Conservation (phyloP, 2,888 invertebrate species). For the Leptogaster cylindrica region DNA sequence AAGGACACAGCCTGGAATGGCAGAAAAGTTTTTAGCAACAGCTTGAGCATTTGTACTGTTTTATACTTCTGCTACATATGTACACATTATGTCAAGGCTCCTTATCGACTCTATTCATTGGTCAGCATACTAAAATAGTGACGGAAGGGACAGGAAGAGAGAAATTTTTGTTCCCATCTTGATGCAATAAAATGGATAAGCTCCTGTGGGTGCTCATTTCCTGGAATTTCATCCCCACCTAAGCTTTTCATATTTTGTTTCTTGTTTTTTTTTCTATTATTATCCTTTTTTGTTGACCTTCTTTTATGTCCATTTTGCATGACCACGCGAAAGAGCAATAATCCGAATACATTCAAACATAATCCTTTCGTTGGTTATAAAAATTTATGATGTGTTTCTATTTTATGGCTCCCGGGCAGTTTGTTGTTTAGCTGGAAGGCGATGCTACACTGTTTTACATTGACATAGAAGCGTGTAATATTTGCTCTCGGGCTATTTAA, state of each 20-base stretch:
- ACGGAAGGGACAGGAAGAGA: no score
- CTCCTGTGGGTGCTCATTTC: slow-evolving; percentile 28
- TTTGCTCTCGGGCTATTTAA: slow-evolving; percentile 1
- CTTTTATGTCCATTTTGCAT: slow-evolving; percentile 46
- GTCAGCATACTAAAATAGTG: slow-evolving; percentile 4
- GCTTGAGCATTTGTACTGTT: no score
- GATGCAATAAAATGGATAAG: slow-evolving; percentile 26
- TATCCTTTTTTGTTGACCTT: no score
- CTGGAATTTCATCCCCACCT: slow-evolving; percentile 3
- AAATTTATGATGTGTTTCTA: slow-evolving; percentile 47
- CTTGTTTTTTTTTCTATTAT: no score
- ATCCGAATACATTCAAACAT: slow-evolving; percentile 44
- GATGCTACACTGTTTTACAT: slow-evolving; percentile 34
- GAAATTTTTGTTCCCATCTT: slow-evolving; percentile 1
- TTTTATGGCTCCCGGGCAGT: slow-evolving; percentile 39
- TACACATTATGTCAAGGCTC: slow-evolving; percentile 11
- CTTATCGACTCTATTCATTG: slow-evolving; percentile 29
- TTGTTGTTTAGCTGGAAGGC: slow-evolving; percentile 20
- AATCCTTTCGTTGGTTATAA: slow-evolving; percentile 45
- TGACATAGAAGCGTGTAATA: slow-evolving; percentile 19
- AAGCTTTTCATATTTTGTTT: slow-evolving; percentile 37
- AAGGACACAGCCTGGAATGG: no score
- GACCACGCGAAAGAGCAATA: slow-evolving; percentile 46
- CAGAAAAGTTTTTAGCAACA: no score
- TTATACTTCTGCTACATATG: no score